A percentile compares a stretch with the other conserved stretches of the same genome.
Conservation (phyloP, 2,797 vertebrate species). For the Bucorvus abyssinicus region DNA sequence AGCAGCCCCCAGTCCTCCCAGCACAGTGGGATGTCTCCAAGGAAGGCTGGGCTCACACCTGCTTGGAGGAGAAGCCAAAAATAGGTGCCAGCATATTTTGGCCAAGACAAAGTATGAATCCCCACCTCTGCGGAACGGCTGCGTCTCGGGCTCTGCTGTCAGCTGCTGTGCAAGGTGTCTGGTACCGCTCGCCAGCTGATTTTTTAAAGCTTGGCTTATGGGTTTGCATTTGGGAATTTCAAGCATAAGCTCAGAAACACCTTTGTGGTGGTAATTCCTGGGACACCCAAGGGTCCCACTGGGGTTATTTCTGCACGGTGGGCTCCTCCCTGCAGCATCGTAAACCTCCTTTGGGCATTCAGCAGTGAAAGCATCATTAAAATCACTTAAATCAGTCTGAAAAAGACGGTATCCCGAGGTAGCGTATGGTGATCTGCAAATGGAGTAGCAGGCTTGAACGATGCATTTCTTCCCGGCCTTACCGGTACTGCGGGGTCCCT, state of each 20-base stretch:
- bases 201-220: background rate
- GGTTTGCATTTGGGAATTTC: background rate
- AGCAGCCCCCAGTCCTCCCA: background rate
- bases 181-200: background rate
- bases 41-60: background rate
- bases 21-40: background rate
- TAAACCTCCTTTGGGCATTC: background rate
- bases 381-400: background rate
- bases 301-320: background rate
- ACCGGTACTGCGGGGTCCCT: accelerated
- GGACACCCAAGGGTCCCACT: background rate
- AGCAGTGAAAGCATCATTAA: background rate
- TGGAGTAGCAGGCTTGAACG: background rate
- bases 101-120: background rate
- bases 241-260: accelerated
- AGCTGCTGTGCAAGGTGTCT: background rate
- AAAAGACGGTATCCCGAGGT: background rate
- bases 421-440: background rate
- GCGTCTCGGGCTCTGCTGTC: accelerated
- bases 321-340: background rate
- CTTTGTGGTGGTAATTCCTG: background rate
- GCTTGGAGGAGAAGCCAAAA: background rate
- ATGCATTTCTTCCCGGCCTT: background rate
- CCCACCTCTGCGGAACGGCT: background rate
- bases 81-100: background rate